Base-by-base conservation (phyloP, 2,797 vertebrate species). In the Molothrus aeneus region DNA sequence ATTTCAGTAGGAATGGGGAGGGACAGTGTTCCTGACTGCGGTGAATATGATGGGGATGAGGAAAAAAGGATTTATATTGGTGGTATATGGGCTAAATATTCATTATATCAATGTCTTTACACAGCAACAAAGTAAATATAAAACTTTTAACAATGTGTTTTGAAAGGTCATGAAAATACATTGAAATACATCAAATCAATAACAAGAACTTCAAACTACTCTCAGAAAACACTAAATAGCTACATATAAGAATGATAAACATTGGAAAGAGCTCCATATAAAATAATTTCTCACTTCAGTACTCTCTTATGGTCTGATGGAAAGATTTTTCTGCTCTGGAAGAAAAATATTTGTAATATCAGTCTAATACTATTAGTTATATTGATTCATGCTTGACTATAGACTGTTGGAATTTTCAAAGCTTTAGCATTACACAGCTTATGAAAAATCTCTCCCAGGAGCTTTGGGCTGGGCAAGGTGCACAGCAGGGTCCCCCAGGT, bases 121-220 rank as follows among this genome's bases (percentile, higher is more conserved):
- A 32, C 17, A 73, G 57, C 36, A 86, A 81, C 60, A 90, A 90
- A 71, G 50, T 92, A 96, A 95, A 86, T 64, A 77, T 0, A 70
- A 13, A 60, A 54, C 43, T 93, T 93, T 73, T 92, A 88, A 85
- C 93, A 95, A 80, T 94, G 86, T 86, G 64, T 94, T 97, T 97
- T 97, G 94, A 98, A 98, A 95, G 77, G 66, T 93, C 96, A 95
- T 95, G 95, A 97, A 97, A 97, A 97, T 94, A 70, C 92, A 96
- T 95, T 96, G 95, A 96, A 97, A 96, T 21, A n/a, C 91, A 90
- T 70, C 94, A 97, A 97, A 95, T 95, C 90, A 96, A 96, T 97
- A 96, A 86, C 20, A 96, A 93, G 81, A 79, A 68, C 80, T 88
- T 77, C 85, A 92, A 84, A 95, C 72, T 92, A 87, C 93, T 86